These are phyloP conservation scores for Antheraea mylitta DNA, from an alignment of 1,140 invertebrate genomes.

Conservation along the genomic window DNA sequence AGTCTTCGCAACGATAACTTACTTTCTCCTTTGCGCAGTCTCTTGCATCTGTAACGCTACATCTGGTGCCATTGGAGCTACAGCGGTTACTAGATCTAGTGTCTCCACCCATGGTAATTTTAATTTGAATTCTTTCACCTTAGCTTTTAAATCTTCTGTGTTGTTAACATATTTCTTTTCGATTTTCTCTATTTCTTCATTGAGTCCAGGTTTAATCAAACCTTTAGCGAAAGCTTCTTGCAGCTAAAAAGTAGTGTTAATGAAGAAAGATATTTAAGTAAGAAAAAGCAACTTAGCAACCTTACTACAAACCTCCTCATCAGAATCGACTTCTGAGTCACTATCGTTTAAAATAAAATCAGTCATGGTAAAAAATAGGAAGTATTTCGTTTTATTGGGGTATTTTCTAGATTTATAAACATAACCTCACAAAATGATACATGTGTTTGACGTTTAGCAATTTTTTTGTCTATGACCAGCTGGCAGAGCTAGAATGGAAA, in stretches of 20 bases:
- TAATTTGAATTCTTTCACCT: conserved; percentile 85
- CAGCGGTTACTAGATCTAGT: conserved; percentile 87
- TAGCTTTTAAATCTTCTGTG: conserved; percentile 84
- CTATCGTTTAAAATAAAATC: conserved; percentile 68
- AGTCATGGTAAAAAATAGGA: conserved; percentile 37
- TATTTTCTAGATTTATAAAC: neutral
- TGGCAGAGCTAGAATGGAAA: too few relatives aligned
- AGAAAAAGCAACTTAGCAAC: too few relatives aligned
- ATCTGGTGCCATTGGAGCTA: conserved; percentile 90
- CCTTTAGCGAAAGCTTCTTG: conserved; percentile 92
- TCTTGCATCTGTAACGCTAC: conserved; percentile 87
- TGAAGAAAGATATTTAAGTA: neutral
- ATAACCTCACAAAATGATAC: neutral
- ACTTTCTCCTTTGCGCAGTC: conserved; percentile 84
- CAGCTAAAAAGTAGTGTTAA: conserved; percentile 76
- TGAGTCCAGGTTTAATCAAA: conserved; percentile 90
- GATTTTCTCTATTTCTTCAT: conserved; percentile 82
- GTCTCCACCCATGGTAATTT: conserved; percentile 92
- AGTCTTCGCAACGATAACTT: conserved; percentile 51
- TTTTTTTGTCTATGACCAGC: too few relatives aligned
- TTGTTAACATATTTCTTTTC: conserved; percentile 83
- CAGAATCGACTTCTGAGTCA: conserved; percentile 67
- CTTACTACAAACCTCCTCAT: conserved; percentile 59
- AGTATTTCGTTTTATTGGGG: neutral
- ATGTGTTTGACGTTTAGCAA: neutral